These are phyloP conservation scores for Pilophorus perplexus DNA, from an alignment of 2,888 invertebrate genomes.

Conservation along the genomic window DNA sequence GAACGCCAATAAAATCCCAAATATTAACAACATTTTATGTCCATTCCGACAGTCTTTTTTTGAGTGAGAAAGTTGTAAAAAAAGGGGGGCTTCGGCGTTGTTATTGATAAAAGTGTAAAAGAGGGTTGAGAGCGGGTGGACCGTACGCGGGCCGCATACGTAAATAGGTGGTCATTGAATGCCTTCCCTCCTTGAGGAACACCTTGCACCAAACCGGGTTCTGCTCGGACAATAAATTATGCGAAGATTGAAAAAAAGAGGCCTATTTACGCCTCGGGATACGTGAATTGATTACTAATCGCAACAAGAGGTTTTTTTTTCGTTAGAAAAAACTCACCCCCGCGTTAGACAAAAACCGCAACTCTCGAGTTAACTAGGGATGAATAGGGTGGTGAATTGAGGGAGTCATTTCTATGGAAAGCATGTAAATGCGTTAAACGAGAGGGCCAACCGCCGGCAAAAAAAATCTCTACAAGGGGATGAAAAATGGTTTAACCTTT, in stretches of 20 bases:
- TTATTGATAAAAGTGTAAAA: constrained; percentile 48
- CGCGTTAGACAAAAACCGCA: no score
- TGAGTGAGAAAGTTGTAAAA: background rate
- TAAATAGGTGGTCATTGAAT: constrained; percentile 48
- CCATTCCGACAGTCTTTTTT: no score
- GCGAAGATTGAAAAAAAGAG: constrained; percentile 33
- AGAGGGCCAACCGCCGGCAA: background rate
- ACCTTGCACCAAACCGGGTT: constrained; percentile 27
- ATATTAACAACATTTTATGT: no score
- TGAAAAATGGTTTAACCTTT: background rate
- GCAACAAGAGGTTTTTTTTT: constrained; percentile 8
- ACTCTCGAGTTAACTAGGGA: background rate
- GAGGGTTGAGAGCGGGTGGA: constrained; percentile 45
- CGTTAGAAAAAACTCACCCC: constrained; percentile 6
- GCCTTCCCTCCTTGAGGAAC: constrained; percentile 33
- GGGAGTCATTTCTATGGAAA: background rate
- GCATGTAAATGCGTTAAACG: constrained; percentile 5
- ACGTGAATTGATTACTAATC: constrained; percentile 33
- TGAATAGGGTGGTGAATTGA: constrained; percentile 12
- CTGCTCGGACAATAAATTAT: constrained; percentile 33
- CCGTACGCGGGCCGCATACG: constrained; percentile 46
- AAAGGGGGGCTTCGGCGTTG: constrained; percentile 43
- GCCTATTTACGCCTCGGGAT: constrained; percentile 2
- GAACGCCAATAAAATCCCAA: no score
- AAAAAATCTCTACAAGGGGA: background rate